Evolutionary conservation across 2,797 vertebrate genomes (phyloP).

Genomic region (Oophaga sylvatica): DNA sequence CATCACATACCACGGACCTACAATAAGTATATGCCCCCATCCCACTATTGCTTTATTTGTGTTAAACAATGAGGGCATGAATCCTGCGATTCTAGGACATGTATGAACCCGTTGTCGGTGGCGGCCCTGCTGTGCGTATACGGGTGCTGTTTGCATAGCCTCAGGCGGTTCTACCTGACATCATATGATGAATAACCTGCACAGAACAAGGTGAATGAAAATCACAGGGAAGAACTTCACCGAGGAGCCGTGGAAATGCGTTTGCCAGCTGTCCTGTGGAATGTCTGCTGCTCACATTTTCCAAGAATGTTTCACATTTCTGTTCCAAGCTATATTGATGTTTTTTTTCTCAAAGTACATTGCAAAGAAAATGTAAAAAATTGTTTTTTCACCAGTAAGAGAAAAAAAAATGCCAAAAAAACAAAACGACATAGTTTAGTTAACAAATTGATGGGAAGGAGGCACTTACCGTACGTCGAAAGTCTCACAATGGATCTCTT

Average conservation of each 20-base stretch:
- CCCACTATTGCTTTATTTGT: not conserved
- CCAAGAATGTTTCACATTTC: constrained; percentile 57
- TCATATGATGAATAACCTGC: not conserved
- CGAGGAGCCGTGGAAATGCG: constrained; percentile 42
- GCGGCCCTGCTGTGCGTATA: not conserved
- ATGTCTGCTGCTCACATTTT: constrained; percentile 53
- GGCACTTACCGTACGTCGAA: not conserved
- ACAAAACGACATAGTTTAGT: not conserved
- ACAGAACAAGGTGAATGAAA: constrained; percentile 44
- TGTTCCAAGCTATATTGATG: constrained; percentile 54
- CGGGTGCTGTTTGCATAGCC: not conserved
- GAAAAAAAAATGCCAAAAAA: not conserved
- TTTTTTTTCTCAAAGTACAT: constrained; percentile 47
- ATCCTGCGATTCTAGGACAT: not conserved
- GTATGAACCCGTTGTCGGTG: not conserved
- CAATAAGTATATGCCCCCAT: not conserved
- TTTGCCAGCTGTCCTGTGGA: constrained; percentile 55
- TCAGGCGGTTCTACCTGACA: constrained; percentile 9
- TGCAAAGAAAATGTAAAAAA: constrained; percentile 35
- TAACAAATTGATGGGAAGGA: not conserved
- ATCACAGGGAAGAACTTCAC: not conserved
- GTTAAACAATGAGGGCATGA: not conserved
- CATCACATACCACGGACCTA: not conserved
- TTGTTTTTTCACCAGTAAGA: not conserved
- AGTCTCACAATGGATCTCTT: not conserved